phyloP scores from a whole-genome alignment of 2,888 invertebrate genomes.

The Bellardia bayeri region DNA sequence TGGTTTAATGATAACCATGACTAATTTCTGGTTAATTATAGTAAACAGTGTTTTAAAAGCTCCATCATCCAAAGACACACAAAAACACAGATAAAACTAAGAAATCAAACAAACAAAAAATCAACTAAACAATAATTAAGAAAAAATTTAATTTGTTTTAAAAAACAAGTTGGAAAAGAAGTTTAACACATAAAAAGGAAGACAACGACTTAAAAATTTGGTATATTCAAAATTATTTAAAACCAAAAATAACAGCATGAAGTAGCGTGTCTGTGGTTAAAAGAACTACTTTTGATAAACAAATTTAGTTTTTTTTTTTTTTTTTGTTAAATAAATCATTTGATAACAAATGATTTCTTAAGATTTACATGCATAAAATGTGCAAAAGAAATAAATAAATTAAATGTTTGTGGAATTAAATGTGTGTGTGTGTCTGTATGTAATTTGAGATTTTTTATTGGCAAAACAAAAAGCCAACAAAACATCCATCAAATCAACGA shows the following conservation, averaged over 20 bases:
- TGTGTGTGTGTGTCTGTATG: neutral
- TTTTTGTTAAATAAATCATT: constrained; percentile 25
- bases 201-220: neutral
- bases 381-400: constrained; percentile 37
- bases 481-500: constrained; percentile 51
- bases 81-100: neutral
- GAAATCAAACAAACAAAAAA: neutral
- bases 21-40: constrained; percentile 52
- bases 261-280: too few species aligned
- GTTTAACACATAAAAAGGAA: neutral
- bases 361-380: constrained; percentile 16
- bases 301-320: neutral
- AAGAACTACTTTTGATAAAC: too few species aligned
- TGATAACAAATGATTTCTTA: neutral
- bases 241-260: too few species aligned
- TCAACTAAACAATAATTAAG: constrained; percentile 18
- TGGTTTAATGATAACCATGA: constrained; percentile 50
- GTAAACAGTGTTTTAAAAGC: constrained; percentile 18
- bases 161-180: constrained; percentile 1
- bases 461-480: constrained; percentile 9
- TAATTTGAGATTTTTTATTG: constrained; percentile 53
- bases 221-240: too few species aligned
- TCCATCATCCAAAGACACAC: neutral
- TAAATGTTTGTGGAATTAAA: constrained; percentile 14
- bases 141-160: constrained; percentile 8